phyloP scores from a whole-genome alignment of 1,140 invertebrate species.

The Vollenhovia emeryi region DNA sequence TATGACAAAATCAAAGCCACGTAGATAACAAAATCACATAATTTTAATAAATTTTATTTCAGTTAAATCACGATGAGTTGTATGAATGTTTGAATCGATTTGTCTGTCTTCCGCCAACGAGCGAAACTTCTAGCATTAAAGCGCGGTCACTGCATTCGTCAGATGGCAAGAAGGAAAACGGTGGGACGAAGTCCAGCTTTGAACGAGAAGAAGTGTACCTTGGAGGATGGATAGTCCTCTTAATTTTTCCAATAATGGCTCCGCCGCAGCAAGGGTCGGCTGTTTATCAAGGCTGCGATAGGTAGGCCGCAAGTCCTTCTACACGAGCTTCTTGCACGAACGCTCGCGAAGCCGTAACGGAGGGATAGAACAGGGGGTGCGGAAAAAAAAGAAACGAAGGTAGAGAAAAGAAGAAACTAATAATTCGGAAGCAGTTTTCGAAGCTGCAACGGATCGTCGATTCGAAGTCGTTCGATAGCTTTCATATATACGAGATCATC shows the following conservation, averaged over 20 bases:
- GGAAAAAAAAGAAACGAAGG: not conserved
- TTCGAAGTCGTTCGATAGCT: slow-evolving; percentile 27
- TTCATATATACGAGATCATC: slow-evolving; percentile 35
- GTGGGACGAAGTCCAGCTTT: slow-evolving; percentile 29
- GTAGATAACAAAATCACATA: not conserved
- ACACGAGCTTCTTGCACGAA: slow-evolving; percentile 64
- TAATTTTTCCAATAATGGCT: slow-evolving; percentile 80
- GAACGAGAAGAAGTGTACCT: slow-evolving; percentile 50
- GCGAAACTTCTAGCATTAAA: slow-evolving; percentile 46
- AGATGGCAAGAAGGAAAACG: slow-evolving; percentile 27
- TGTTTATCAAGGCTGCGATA: slow-evolving; percentile 76
- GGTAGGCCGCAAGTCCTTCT: slow-evolving; percentile 62
- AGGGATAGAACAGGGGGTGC: not conserved
- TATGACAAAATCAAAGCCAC: not conserved
- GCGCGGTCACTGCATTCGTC: slow-evolving; percentile 30
- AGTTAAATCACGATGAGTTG: not conserved
- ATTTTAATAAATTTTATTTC: not conserved
- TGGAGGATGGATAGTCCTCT: slow-evolving; percentile 76
- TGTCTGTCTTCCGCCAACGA: slow-evolving; percentile 24
- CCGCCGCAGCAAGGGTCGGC: slow-evolving; percentile 67
- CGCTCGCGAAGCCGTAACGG: slow-evolving; percentile 29
- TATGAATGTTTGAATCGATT: not conserved
- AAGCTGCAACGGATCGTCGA: slow-evolving; percentile 16
- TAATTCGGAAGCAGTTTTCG: slow-evolving; percentile 36
- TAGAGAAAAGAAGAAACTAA: slow-evolving; percentile 38